Evolutionary conservation across 2,797 vertebrate species (phyloP).

Genomic region (Erpetoichthys calabaricus): DNA sequence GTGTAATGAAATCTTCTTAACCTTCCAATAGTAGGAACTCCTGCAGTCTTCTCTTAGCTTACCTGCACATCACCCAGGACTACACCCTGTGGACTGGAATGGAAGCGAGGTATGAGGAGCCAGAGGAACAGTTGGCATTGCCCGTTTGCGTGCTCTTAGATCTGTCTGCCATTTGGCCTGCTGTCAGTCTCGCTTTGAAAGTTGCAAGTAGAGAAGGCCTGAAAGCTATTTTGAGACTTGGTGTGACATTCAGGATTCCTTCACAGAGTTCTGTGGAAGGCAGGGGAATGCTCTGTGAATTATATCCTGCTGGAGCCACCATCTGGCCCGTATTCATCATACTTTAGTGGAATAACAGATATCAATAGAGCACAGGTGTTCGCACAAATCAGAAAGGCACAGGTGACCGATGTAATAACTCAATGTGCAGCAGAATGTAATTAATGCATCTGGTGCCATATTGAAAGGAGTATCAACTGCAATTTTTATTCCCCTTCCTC

Average conservation of each 20-base stretch:
- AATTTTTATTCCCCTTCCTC: slow-evolving; percentile 11
- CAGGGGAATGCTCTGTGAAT: slow-evolving; percentile 31
- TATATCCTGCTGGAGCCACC: slow-evolving; percentile 38
- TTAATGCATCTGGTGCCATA: slow-evolving; percentile 41
- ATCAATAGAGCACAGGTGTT: slow-evolving; percentile 38
- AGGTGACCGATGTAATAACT: slow-evolving; percentile 36
- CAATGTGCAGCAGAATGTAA: slow-evolving; percentile 38
- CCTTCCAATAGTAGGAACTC: too few species aligned
- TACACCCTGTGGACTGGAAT: background rate
- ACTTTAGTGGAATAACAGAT: slow-evolving; percentile 36
- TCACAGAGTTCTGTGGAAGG: slow-evolving; percentile 30
- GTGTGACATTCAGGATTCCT: slow-evolving; percentile 44
- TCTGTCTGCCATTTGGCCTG: slow-evolving; percentile 14
- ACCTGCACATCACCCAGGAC: slow-evolving; percentile 7
- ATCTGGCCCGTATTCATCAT: slow-evolving; percentile 51
- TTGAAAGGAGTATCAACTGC: slow-evolving; percentile 19
- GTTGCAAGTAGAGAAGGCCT: slow-evolving; percentile 16
- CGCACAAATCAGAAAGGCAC: slow-evolving; percentile 30
- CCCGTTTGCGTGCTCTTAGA: slow-evolving; percentile 6
- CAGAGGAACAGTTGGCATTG: slow-evolving; percentile 10
- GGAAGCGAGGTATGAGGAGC: background rate
- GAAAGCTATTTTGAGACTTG: slow-evolving; percentile 16
- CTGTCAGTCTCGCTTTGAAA: slow-evolving; percentile 5
- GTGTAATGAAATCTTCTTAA: too few species aligned
- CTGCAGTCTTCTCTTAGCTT: background rate